These are phyloP conservation scores for Pristionchus arcanus DNA, from an alignment of 2,888 invertebrate species.

Conservation along the genomic window DNA sequence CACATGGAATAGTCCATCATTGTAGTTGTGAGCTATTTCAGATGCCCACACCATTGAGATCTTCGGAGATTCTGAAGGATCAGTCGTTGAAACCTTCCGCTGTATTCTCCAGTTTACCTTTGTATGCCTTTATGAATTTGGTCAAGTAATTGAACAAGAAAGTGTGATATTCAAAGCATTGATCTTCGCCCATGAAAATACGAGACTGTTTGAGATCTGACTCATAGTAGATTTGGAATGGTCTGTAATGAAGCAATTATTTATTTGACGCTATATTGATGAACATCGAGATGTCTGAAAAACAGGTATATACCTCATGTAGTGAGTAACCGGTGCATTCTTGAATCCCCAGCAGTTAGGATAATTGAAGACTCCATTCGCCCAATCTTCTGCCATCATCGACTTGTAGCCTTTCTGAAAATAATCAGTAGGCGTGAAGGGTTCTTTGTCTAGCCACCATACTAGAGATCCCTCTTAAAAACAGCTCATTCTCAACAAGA, in stretches of 20 bases:
- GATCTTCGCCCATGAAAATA: constrained; percentile 22
- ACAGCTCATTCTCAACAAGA: neutral
- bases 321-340: constrained; percentile 49
- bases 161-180: constrained; percentile 49
- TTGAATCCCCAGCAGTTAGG: constrained; percentile 56
- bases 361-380: constrained; percentile 53
- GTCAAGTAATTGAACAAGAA: constrained; percentile 34
- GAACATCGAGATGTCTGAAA: neutral
- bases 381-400: constrained; percentile 55
- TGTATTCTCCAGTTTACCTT: neutral
- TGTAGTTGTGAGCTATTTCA: constrained; percentile 65
- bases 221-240: constrained; percentile 52
- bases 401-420: constrained; percentile 54
- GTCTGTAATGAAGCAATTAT: neutral
- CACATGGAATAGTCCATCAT: constrained; percentile 64
- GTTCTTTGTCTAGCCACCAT: neutral
- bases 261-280: too few relatives aligned
- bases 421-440: too few relatives aligned
- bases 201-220: neutral
- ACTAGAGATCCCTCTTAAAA: neutral
- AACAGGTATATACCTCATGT: constrained; percentile 41
- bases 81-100: neutral
- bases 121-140: constrained; percentile 55
- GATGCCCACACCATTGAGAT: constrained; percentile 69
- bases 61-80: constrained; percentile 59